Conservation (phyloP, 2,797 vertebrate species). For the Nothura maculosa region DNA sequence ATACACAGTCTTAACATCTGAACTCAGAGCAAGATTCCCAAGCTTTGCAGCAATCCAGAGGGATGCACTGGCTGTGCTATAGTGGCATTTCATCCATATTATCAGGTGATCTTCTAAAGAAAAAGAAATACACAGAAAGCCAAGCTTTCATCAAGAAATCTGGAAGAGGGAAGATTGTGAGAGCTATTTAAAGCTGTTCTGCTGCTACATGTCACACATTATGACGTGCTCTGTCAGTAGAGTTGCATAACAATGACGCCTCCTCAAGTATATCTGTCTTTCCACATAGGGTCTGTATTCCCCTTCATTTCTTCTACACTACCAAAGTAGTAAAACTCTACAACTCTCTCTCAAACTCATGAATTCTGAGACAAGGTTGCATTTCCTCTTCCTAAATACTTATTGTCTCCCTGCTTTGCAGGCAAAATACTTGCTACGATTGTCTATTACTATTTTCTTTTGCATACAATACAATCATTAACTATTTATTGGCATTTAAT, state of each 20-base stretch:
- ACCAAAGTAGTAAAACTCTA: background rate
- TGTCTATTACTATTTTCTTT: background rate
- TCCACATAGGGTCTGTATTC: background rate
- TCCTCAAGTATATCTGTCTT: constrained; percentile 42
- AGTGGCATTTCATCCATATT: background rate
- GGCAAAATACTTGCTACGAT: background rate
- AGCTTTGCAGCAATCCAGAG: fast-evolving
- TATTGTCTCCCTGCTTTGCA: background rate
- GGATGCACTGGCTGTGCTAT: background rate
- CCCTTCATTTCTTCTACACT: background rate
- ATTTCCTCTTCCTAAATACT: background rate
- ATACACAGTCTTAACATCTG: background rate
- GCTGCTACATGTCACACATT: constrained; percentile 67
- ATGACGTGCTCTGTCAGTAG: constrained; percentile 59
- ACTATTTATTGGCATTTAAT: constrained; percentile 30
- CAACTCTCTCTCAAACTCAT: background rate
- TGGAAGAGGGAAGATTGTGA: constrained; percentile 50
- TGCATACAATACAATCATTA: background rate
- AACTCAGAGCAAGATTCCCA: background rate
- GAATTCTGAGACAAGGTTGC: background rate
- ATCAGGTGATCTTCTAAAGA: constrained; percentile 36
- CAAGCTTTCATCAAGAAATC: constrained; percentile 63
- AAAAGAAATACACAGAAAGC: constrained; percentile 56
- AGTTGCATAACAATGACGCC: constrained; percentile 59
- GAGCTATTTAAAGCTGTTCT: constrained; percentile 68